Percentiles rank a stretch among this genome's conserved stretches.
Evolutionary conservation across 2,888 invertebrate species (phyloP).

Genomic region (Pseudococcus jackbeardsleyi): DNA sequence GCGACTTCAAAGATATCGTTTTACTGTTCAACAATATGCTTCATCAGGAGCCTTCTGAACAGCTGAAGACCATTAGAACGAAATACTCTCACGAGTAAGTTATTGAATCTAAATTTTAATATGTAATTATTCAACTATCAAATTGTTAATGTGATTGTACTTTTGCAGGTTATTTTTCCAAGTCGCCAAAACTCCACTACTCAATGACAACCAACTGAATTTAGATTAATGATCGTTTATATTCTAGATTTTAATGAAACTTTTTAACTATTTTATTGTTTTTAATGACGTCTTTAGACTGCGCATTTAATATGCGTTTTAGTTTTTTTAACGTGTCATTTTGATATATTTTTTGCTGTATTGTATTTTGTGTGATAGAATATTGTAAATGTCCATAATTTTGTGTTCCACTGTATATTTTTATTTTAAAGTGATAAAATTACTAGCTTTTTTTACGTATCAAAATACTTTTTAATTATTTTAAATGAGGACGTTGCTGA

Average conservation of each 20-base stretch:
- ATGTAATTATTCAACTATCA: neutral
- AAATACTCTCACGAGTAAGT: slow-evolving; percentile 92
- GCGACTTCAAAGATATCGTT: slow-evolving; percentile 82
- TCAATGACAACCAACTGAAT: slow-evolving; percentile 68
- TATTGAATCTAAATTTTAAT: neutral
- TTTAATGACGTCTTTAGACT: slow-evolving; percentile 24
- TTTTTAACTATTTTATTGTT: slow-evolving; percentile 29
- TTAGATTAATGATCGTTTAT: slow-evolving; percentile 5
- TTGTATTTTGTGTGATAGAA: slow-evolving; percentile 15
- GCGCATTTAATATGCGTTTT: slow-evolving; percentile 42
- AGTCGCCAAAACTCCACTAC: slow-evolving; percentile 86
- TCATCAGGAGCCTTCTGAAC: slow-evolving; percentile 79
- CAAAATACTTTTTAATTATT: slow-evolving; percentile 38
- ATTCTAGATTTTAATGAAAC: slow-evolving; percentile 21
- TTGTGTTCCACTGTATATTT: slow-evolving; percentile 11
- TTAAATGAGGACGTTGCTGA: neutral
- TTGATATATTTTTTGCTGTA: neutral
- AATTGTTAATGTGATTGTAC: neutral
- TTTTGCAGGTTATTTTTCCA: slow-evolving; percentile 85
- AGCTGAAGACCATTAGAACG: slow-evolving; percentile 86
- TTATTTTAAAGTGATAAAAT: slow-evolving; percentile 36
- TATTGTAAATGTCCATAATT: slow-evolving; percentile 2
- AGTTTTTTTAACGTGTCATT: neutral
- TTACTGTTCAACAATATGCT: slow-evolving; percentile 82
- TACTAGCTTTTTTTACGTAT: slow-evolving; percentile 21